These are phyloP conservation scores for Hermatobates lingyangjiaoensis DNA, from an alignment of 1,140 invertebrate genomes.

Conservation along the genomic window DNA sequence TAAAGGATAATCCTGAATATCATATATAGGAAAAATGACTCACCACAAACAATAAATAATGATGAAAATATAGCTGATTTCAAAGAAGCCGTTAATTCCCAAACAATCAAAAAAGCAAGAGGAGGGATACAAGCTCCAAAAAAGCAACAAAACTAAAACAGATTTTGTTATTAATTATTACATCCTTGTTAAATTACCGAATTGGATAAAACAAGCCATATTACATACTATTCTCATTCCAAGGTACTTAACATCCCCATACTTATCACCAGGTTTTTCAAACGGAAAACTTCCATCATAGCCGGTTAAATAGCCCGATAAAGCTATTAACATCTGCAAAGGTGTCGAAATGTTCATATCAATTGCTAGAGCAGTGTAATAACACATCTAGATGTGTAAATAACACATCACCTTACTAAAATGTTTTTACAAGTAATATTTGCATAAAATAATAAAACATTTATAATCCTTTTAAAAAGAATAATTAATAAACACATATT, in stretches of 20 bases:
- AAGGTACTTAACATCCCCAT: conserved; percentile 66
- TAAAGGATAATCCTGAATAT: conserved; percentile 4
- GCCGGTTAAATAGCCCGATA: conserved; percentile 79
- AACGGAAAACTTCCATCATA: conserved; percentile 94
- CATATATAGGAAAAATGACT: conserved; percentile 20
- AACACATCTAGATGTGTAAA: no score
- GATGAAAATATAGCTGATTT: conserved; percentile 56
- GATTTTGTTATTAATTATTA: conserved; percentile 3
- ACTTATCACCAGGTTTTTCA: conserved; percentile 90
- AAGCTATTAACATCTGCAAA: conserved; percentile 78
- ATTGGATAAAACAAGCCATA: not conserved
- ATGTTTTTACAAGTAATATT: no score
- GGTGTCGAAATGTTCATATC: no score
- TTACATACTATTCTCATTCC: conserved; percentile 83
- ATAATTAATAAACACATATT: no score
- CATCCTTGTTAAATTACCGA: not conserved
- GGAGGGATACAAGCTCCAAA: conserved; percentile 76
- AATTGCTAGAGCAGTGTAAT: no score
- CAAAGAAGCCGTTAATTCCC: conserved; percentile 71
- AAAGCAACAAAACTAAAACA: conserved; percentile 71
- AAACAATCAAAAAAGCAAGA: conserved; percentile 66
- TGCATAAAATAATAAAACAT: no score
- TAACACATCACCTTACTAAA: no score
- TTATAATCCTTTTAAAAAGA: no score
- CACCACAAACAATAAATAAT: conserved; percentile 71